phyloP scores from a whole-genome alignment of 2,113 vertebrate genomes.

The Ranitomeya imitator region DNA sequence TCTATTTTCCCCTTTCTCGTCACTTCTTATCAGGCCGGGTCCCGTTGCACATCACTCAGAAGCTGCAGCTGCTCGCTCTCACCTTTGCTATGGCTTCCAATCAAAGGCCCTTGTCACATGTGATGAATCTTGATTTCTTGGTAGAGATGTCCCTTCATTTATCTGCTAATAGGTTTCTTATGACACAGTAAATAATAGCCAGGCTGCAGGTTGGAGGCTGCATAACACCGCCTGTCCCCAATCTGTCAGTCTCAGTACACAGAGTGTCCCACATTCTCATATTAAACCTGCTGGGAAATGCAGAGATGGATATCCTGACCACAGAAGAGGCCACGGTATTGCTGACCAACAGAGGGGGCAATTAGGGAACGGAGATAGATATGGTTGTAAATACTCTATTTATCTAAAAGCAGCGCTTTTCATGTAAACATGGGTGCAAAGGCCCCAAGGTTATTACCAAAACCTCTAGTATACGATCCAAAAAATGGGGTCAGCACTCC shows the following conservation, averaged over 20 bases:
- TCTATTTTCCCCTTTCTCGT: conserved; percentile 57
- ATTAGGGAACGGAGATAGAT: not conserved
- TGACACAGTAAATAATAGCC: conserved; percentile 66
- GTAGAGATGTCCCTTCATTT: conserved; percentile 66
- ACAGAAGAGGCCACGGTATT: not conserved
- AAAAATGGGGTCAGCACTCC: too few species aligned
- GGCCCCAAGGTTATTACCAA: too few species aligned
- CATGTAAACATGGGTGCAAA: too few species aligned
- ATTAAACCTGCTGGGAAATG: conserved; percentile 54
- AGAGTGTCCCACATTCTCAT: conserved; percentile 62
- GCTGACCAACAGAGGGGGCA: not conserved
- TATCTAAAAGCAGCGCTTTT: too few species aligned
- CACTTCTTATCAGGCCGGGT: conserved; percentile 43
- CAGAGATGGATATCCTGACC: not conserved
- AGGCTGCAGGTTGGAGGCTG: conserved; percentile 62
- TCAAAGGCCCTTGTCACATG: conserved; percentile 66
- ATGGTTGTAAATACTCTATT: too few species aligned
- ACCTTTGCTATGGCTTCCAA: conserved; percentile 63
- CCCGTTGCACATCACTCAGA: conserved; percentile 49
- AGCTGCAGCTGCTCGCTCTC: conserved; percentile 60
- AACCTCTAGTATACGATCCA: too few species aligned
- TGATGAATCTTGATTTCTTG: conserved; percentile 74
- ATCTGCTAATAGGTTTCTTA: conserved; percentile 69
- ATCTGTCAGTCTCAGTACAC: conserved; percentile 69
- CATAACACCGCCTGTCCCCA: conserved; percentile 60